Conservation (phyloP, 2,113 vertebrate genomes). For the Colinus virginianus region DNA sequence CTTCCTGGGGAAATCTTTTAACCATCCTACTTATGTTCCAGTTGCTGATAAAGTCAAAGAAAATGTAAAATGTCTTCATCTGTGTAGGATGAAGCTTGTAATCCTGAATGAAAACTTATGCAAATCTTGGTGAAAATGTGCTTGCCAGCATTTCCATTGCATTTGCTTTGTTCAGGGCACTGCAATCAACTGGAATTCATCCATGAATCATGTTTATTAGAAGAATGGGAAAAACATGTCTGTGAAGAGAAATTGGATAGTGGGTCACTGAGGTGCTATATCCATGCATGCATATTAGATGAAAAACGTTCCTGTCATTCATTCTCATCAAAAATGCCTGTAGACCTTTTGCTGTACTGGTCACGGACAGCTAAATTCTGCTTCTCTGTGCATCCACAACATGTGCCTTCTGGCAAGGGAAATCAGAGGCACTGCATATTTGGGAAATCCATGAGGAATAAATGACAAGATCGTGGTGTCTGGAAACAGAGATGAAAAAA, state of each 20-base stretch:
- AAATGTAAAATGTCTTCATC: conserved; percentile 17
- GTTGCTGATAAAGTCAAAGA: neutral
- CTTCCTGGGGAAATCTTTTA: neutral
- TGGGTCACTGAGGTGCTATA: neutral
- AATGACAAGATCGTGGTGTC: neutral
- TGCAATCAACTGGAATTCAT: conserved; percentile 29
- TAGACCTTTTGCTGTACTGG: neutral
- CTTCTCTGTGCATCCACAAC: accelerated
- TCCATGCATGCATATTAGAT: accelerated
- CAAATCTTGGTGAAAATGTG: neutral
- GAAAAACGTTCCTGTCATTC: neutral
- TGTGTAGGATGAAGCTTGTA: neutral
- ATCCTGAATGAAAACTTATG: conserved; percentile 1
- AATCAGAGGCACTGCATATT: neutral
- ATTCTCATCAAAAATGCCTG: neutral
- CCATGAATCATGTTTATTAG: neutral
- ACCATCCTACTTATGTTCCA: neutral
- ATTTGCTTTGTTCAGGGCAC: neutral
- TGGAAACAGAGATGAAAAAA: neutral
- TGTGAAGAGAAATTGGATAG: neutral
- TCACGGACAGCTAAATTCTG: neutral
- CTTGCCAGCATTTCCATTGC: neutral
- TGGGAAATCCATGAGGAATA: neutral
- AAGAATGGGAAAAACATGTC: conserved; percentile 32
- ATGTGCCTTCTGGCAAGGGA: neutral